Base-by-base conservation (phyloP, 2,113 vertebrate genomes). In the Morone saxatilis region DNA sequence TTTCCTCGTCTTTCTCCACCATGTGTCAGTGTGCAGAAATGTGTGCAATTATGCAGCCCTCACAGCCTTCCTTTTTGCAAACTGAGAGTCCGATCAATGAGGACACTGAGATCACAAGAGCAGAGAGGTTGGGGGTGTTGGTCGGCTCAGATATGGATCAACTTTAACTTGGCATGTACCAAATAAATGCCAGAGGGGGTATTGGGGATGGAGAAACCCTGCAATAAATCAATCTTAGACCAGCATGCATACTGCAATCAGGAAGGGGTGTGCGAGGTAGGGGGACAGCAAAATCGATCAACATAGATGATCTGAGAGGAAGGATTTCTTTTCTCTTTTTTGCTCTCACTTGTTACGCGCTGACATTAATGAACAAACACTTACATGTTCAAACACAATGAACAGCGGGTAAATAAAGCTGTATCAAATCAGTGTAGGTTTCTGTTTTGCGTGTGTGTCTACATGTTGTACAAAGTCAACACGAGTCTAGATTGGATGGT, bases 61-160 rank as follows among this genome's bases (percentile, higher is more conserved):
- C 59, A 62, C 68, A 82, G 84, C 70, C 31, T 74, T 85, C 76
- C 81, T 78, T 71, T 87, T 81, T 66, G 73, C 78, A 87, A 76
- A 76, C 78, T 14, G 76, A 86, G 85, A 84, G 54, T 77, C 1
- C 19, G 80, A 91, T 91, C 91, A 81, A 93, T 94, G 82, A 72
- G 50, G 76, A 89, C 88, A 80, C 71, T 0, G 16, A 60, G 87
- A 92, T 91, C 84, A 90, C 83, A 90, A 71, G 80, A 87, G 78
- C 72, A 61, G 60, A 76, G 9, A 61, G 87, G 66, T 84, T 41
- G 62, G 63, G 77, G 86, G 70, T 85, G 77, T 84, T 40, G 74
- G 66, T 81, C 19, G 56, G 76, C 83, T 92, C 78, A 83, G 85
- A 91, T 92, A 89, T 88, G 88, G 88, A 91, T 94, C 87, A 86